These are phyloP conservation scores for Strigops habroptila DNA, from an alignment of 2,113 vertebrate genomes.

Conservation along the genomic window DNA sequence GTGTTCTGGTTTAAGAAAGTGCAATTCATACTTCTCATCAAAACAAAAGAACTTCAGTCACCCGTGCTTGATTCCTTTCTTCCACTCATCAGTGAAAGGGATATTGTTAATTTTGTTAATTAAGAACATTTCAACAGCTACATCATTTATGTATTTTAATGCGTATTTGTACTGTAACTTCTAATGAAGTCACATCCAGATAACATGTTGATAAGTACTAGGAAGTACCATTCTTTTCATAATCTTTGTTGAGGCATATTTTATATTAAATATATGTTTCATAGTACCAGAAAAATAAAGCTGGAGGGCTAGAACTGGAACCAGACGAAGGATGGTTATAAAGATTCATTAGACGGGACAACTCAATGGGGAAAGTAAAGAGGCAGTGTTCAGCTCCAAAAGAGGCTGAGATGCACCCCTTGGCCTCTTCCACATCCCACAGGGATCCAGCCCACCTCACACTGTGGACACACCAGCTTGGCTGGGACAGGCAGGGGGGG, in stretches of 20 bases:
- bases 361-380: not conserved
- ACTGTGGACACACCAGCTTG: fast-evolving
- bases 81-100: not conserved
- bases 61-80: not conserved
- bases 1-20: not conserved
- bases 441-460: fast-evolving
- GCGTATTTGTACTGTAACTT: not conserved
- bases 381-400: not conserved
- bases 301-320: not conserved
- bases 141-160: not conserved
- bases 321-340: not conserved
- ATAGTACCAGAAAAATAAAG: not conserved
- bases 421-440: fast-evolving
- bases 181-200: not conserved
- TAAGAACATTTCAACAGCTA: not conserved
- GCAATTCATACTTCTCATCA: not conserved
- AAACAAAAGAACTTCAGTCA: not conserved
- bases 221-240: not conserved
- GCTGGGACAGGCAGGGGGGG: not conserved
- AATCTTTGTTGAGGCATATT: not conserved
- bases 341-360: not conserved
- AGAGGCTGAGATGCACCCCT: not conserved
- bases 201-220: not conserved
- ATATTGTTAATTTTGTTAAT: not conserved
- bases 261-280: not conserved